Evolutionary conservation across 2,113 vertebrate species (phyloP).

Genomic region (Ammospiza caudacuta): DNA sequence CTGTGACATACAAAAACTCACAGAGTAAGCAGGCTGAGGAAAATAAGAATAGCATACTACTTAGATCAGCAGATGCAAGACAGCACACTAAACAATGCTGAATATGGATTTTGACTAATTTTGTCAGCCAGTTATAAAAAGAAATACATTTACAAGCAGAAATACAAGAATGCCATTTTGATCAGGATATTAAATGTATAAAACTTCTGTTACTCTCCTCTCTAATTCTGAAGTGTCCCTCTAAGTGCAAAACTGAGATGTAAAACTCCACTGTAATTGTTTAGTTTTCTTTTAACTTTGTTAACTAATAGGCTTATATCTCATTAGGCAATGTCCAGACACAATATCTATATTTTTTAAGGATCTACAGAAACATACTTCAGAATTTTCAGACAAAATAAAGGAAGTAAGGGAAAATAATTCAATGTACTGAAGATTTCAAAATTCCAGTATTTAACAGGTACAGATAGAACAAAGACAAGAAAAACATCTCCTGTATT

Average conservation of each 20-base stretch:
- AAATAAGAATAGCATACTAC: not conserved
- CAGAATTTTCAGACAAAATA: not conserved
- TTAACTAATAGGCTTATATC: not conserved
- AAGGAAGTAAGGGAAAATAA: not conserved
- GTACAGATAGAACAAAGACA: not conserved
- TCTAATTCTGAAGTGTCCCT: not conserved
- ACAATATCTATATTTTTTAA: not conserved
- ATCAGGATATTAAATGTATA: not conserved
- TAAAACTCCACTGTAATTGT: not conserved
- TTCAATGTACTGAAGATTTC: not conserved
- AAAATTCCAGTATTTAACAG: not conserved
- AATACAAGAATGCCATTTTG: not conserved
- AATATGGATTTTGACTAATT: not conserved
- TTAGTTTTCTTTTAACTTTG: not conserved
- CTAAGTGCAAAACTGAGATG: not conserved
- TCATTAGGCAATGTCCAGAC: not conserved
- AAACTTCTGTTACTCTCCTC: not conserved
- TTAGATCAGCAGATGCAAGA: not conserved
- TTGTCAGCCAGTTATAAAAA: not conserved
- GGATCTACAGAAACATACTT: not conserved
- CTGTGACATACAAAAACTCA: slow-evolving; percentile 69
- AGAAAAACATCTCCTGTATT: not conserved
- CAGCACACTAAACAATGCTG: not conserved
- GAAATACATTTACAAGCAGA: not conserved
- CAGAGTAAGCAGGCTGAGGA: not conserved